These are phyloP conservation scores for Speoplatyrhinus poulsoni DNA, from an alignment of 2,113 vertebrate species.

Conservation along the genomic window DNA sequence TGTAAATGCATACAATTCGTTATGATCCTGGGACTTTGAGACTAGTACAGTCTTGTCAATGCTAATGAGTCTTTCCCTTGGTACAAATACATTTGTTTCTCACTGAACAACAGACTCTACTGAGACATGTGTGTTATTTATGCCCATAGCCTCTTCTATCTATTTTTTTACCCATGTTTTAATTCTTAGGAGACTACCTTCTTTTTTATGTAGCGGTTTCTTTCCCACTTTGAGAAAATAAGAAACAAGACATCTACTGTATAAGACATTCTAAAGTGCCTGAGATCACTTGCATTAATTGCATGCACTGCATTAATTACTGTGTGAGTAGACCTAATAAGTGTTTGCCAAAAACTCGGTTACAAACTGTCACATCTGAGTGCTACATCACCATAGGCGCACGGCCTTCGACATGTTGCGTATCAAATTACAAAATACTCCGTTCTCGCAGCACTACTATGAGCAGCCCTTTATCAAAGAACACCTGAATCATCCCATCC, in stretches of 20 bases:
- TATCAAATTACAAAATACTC: too few species aligned
- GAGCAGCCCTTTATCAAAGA: neutral
- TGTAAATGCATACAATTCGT: constrained; percentile 1
- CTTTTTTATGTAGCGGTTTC: neutral
- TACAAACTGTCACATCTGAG: too few species aligned
- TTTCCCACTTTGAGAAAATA: neutral
- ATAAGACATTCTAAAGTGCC: neutral
- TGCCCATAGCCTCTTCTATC: constrained; percentile 15
- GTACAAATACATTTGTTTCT: constrained; percentile 1
- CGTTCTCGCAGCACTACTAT: too few species aligned
- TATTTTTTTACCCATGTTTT: constrained; percentile 14
- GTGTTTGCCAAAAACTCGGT: too few species aligned
- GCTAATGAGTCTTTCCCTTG: neutral
- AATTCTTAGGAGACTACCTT: constrained; percentile 10
- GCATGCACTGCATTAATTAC: too few species aligned
- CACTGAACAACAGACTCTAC: constrained; percentile 30
- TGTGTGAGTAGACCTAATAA: too few species aligned
- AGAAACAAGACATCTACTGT: neutral
- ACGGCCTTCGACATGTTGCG: too few species aligned
- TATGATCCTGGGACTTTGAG: neutral
- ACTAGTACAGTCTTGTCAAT: neutral
- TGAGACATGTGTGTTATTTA: constrained; percentile 26
- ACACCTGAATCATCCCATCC: neutral
- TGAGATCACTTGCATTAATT: too few species aligned
- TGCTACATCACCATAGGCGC: too few species aligned